These are phyloP conservation scores for Drosophila helvetica DNA, from an alignment of 2,888 invertebrate genomes.

Conservation along the genomic window DNA sequence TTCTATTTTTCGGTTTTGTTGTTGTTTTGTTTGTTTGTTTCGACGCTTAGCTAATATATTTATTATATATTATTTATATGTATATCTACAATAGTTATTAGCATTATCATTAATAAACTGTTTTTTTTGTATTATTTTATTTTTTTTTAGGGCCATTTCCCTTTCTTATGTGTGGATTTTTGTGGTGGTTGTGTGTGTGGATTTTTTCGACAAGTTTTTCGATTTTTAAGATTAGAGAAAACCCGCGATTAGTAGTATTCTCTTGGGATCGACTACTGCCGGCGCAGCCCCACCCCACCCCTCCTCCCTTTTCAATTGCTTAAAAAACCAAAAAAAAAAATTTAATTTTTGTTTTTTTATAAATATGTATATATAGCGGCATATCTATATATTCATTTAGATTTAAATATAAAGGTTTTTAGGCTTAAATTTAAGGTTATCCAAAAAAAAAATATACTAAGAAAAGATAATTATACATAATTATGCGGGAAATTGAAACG, in stretches of 20 bases:
- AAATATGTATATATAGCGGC: slow-evolving; percentile 17
- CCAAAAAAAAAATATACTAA: slow-evolving; percentile 41
- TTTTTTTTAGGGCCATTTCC: not conserved
- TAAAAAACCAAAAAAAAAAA: slow-evolving; percentile 60
- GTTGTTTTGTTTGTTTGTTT: slow-evolving; percentile 29
- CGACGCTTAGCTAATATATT: slow-evolving; percentile 76
- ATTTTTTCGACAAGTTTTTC: slow-evolving; percentile 18
- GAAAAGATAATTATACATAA: slow-evolving; percentile 10
- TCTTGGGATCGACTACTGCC: not conserved
- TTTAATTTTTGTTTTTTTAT: slow-evolving; percentile 34
- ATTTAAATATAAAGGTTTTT: slow-evolving; percentile 54
- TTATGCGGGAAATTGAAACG: slow-evolving; percentile 43
- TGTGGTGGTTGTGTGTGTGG: slow-evolving; percentile 27
- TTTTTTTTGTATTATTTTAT: slow-evolving; percentile 42
- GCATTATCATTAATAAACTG: slow-evolving; percentile 61
- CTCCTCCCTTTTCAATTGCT: slow-evolving; percentile 40
- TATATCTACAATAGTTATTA: slow-evolving; percentile 59
- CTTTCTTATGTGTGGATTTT: not conserved
- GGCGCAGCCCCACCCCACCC: not conserved
- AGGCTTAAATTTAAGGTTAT: slow-evolving; percentile 53
- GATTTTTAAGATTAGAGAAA: not conserved
- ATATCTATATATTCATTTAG: slow-evolving; percentile 10
- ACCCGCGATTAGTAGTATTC: slow-evolving; percentile 17
- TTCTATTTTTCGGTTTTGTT: slow-evolving; percentile 73
- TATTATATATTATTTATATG: slow-evolving; percentile 57